Evolutionary conservation across 2,888 invertebrate genomes (phyloP).

Genomic region (Plagiodera versicolora): DNA sequence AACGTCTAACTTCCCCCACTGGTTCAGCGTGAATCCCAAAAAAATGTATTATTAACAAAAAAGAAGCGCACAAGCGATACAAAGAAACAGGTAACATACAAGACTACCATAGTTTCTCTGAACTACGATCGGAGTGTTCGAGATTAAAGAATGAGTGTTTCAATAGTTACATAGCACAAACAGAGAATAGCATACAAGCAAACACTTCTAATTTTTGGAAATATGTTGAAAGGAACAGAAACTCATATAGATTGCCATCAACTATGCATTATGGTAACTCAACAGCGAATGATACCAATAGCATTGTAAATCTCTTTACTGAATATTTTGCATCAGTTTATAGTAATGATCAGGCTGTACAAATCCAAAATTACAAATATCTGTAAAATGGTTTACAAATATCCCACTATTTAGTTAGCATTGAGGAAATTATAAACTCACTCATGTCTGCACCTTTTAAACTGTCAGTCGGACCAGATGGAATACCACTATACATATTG

Average conservation of each 20-base stretch:
- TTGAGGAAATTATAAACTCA: constrained; percentile 6
- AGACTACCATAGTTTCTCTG: too few relatives aligned
- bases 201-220: constrained; percentile 4
- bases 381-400: constrained; percentile 1
- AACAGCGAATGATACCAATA: neutral
- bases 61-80: too few relatives aligned
- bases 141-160: constrained; percentile 7
- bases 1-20: too few relatives aligned
- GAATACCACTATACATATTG: constrained; percentile 2
- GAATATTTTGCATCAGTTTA: neutral
- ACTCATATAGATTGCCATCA: neutral
- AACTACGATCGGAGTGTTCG: too few relatives aligned
- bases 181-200: neutral
- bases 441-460: constrained; percentile 3
- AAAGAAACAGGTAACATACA: too few relatives aligned
- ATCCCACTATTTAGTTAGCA: neutral
- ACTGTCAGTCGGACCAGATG: constrained; percentile 1
- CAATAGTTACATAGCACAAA: neutral
- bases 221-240: neutral
- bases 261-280: constrained; percentile 4
- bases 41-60: too few relatives aligned
- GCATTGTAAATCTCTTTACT: constrained; percentile 1
- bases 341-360: constrained; percentile 1
- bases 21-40: too few relatives aligned
- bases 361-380: constrained; percentile 5